phyloP scores from a whole-genome alignment of 2,888 invertebrate genomes.

The Bombylius major region DNA sequence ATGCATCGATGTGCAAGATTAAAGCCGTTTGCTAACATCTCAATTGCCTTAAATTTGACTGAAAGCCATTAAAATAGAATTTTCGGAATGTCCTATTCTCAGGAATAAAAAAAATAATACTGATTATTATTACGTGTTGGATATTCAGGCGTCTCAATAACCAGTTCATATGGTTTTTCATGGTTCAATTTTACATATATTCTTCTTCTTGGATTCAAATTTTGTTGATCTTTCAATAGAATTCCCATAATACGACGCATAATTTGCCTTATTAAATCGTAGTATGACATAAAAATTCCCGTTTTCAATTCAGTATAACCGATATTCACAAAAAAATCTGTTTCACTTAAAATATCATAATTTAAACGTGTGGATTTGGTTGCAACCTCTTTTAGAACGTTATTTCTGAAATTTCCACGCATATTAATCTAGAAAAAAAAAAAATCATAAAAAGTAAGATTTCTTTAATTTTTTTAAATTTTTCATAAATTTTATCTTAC shows the following conservation, averaged over 20 bases:
- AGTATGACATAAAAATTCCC: background rate
- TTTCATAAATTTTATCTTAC: background rate
- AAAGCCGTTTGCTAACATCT: too few relatives aligned
- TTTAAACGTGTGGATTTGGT: background rate
- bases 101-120: too few relatives aligned
- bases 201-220: background rate
- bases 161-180: background rate
- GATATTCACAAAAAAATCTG: too few relatives aligned
- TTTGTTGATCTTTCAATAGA: constrained; percentile 1
- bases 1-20: too few relatives aligned
- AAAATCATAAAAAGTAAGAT: background rate
- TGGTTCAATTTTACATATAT: background rate
- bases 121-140: constrained; percentile 1
- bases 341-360: too few relatives aligned
- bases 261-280: background rate
- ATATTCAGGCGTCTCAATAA: background rate
- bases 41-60: too few relatives aligned
- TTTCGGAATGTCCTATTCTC: too few relatives aligned
- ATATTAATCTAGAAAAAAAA: background rate
- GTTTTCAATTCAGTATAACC: too few relatives aligned
- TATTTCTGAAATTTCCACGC: background rate
- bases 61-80: too few relatives aligned
- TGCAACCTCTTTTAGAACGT: background rate
- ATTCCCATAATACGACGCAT: constrained; percentile 5
- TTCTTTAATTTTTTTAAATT: too few relatives aligned